Evolutionary conservation across 2,888 invertebrate species (phyloP).

Genomic region (Chloroclysta siterata): DNA sequence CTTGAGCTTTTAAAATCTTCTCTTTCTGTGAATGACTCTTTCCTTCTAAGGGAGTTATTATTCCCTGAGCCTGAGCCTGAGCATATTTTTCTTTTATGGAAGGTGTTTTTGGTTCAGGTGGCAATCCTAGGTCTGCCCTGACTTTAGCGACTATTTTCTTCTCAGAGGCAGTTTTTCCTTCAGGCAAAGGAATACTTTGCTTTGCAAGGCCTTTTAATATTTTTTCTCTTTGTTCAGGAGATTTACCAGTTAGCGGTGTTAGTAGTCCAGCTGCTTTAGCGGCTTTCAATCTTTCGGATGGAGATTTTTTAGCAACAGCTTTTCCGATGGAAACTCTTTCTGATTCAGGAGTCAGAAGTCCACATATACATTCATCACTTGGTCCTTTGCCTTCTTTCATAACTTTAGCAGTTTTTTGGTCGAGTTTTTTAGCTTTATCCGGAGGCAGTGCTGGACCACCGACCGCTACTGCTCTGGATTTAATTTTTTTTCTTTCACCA

Average conservation of each 20-base stretch:
- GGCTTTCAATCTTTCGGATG: conserved; percentile 49
- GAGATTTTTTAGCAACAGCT: conserved; percentile 33
- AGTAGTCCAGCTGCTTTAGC: conserved; percentile 42
- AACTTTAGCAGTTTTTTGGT: conserved; percentile 40
- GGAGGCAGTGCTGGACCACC: conserved; percentile 35
- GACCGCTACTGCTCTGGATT: conserved; percentile 36
- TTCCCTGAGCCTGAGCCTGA: conserved; percentile 43
- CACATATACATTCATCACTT: conserved; percentile 49
- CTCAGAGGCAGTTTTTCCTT: conserved; percentile 52
- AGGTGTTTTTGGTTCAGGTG: conserved; percentile 39
- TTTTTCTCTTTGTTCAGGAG: conserved; percentile 47
- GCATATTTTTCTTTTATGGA: conserved; percentile 37
- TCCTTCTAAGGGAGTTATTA: conserved; percentile 48
- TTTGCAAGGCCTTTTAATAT: conserved; percentile 44
- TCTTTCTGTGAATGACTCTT: conserved; percentile 45
- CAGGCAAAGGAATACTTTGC: conserved; percentile 50
- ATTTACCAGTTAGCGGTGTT: conserved; percentile 49
- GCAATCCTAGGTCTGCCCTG: conserved; percentile 38
- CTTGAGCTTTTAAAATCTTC: conserved; percentile 45
- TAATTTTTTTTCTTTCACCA: background rate
- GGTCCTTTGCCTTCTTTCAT: conserved; percentile 49
- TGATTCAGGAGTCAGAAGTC: conserved; percentile 42
- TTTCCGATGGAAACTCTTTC: conserved; percentile 29
- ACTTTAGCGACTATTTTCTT: conserved; percentile 45
- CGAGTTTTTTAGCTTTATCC: conserved; percentile 32